phyloP scores from a whole-genome alignment of 1,140 invertebrate species.

The Rhagoletis pomonella region DNA sequence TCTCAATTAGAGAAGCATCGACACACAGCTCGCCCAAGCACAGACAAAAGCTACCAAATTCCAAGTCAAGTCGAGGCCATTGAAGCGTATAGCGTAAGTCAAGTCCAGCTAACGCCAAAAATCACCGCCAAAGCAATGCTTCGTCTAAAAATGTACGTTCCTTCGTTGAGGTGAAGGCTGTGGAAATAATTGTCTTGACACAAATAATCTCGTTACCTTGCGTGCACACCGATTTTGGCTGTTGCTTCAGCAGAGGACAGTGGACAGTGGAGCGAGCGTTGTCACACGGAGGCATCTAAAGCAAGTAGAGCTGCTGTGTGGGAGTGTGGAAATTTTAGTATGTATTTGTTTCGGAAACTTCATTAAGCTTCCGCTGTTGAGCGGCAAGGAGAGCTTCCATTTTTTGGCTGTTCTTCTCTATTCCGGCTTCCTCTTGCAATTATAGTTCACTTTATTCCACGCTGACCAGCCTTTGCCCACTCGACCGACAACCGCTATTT shows the following conservation, averaged over 20 bases:
- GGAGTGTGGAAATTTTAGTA: no score
- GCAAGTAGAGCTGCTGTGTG: no score
- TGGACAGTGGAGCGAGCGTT: background rate
- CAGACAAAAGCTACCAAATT: background rate
- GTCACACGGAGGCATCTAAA: no score
- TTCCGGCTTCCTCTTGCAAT: no score
- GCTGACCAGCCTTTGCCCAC: background rate
- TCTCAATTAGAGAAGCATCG: no score
- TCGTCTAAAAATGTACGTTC: background rate
- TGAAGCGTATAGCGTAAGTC: background rate
- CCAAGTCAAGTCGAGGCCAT: background rate
- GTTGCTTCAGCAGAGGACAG: background rate
- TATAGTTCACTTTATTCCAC: no score
- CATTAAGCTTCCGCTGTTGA: slow-evolving; percentile 14
- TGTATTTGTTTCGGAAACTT: slow-evolving; percentile 43
- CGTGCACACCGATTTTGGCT: slow-evolving; percentile 54
- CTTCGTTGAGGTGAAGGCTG: slow-evolving; percentile 63
- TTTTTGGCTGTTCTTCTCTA: no score
- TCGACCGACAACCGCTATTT: background rate
- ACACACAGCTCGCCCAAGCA: background rate
- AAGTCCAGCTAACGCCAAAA: background rate
- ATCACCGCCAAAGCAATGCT: background rate
- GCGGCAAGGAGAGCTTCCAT: no score
- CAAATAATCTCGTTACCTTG: slow-evolving; percentile 73
- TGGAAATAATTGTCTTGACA: slow-evolving; percentile 73